Evolutionary conservation across 2,113 vertebrate genomes (phyloP).

Genomic region (Larimichthys polyactis): DNA sequence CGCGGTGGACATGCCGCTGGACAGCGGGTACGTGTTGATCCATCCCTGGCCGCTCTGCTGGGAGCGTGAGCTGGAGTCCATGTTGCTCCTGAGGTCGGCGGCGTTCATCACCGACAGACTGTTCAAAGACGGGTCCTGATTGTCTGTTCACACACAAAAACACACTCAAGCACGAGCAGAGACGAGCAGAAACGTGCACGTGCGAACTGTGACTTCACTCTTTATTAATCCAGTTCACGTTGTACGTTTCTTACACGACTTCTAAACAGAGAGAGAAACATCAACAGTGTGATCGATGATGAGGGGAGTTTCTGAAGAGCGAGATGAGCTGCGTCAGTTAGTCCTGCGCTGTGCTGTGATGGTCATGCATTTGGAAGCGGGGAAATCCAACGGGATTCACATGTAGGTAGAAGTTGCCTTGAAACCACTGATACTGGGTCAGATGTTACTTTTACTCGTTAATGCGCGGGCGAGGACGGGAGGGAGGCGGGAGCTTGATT

Average conservation of each 20-base stretch:
- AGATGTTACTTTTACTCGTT: slow-evolving; percentile 24
- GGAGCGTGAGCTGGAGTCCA: slow-evolving; percentile 91
- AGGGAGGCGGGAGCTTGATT: background rate
- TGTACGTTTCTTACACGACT: background rate
- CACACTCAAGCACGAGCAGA: slow-evolving; percentile 20
- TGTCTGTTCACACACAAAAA: slow-evolving; percentile 85
- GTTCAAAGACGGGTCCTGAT: slow-evolving; percentile 91
- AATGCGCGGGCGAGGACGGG: background rate
- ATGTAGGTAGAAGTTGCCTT: slow-evolving; percentile 36
- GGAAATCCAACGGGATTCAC: slow-evolving; percentile 13
- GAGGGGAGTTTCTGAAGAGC: slow-evolving; percentile 45
- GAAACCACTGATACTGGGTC: slow-evolving; percentile 57
- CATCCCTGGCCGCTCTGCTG: slow-evolving; percentile 96
- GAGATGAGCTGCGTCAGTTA: slow-evolving; percentile 53
- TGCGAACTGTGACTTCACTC: background rate
- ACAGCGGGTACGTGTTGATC: slow-evolving; percentile 98
- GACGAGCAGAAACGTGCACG: background rate
- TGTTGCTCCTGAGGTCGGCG: slow-evolving; percentile 89
- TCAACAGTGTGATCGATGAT: slow-evolving; percentile 60
- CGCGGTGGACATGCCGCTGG: slow-evolving; percentile 97
- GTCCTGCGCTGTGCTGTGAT: slow-evolving; percentile 64
- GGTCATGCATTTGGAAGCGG: slow-evolving; percentile 75
- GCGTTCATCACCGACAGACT: slow-evolving; percentile 88
- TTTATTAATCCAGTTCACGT: background rate
- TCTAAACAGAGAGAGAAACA: slow-evolving; percentile 23